Conservation (phyloP, 2,888 invertebrate genomes). For the Orchestes rusci region DNA sequence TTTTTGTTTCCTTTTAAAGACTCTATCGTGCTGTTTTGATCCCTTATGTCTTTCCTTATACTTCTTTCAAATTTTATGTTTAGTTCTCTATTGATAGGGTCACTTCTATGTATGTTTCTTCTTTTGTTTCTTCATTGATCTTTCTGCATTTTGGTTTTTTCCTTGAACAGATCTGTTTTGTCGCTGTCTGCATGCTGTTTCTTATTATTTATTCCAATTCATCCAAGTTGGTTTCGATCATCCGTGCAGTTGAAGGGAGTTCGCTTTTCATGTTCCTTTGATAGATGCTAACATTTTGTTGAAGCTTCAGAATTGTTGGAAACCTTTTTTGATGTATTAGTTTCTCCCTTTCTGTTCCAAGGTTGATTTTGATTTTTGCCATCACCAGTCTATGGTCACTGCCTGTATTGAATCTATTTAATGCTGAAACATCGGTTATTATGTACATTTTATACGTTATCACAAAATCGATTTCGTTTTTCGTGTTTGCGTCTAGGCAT, state of each 20-base stretch:
- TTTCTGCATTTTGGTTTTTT: not conserved
- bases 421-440: conserved; percentile 5
- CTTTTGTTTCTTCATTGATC: too few relatives aligned
- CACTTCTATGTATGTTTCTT: not conserved
- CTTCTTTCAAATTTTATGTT: not conserved
- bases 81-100: not conserved
- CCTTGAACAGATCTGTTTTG: too few relatives aligned
- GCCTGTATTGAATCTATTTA: conserved; percentile 3
- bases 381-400: not conserved
- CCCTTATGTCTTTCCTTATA: not conserved
- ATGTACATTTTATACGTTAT: too few relatives aligned
- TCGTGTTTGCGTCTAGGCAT: too few relatives aligned
- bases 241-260: too few relatives aligned
- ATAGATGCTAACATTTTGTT: not conserved
- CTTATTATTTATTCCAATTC: too few relatives aligned
- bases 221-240: too few relatives aligned
- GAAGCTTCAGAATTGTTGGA: not conserved
- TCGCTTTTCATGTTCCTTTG: not conserved
- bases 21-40: not conserved
- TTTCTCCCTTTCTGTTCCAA: not conserved
- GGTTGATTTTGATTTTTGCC: not conserved
- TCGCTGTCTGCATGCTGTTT: too few relatives aligned
- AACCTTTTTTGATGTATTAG: too few relatives aligned
- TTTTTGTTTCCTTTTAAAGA: not conserved
- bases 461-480: too few relatives aligned